Evolutionary conservation across 2,113 vertebrate genomes (phyloP).

Genomic region (Cyanocitta stelleri): DNA sequence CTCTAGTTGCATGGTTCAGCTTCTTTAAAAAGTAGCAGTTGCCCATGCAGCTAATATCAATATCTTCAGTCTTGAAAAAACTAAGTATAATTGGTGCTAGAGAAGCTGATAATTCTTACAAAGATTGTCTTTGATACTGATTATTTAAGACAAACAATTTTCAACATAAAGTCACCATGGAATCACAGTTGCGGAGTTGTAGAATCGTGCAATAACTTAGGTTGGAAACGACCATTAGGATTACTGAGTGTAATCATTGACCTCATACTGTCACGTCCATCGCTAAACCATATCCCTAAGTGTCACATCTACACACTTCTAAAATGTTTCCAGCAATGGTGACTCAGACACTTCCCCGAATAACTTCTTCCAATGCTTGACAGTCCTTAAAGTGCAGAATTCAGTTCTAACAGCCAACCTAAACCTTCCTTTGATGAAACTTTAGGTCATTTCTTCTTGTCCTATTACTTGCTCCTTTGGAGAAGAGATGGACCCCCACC

Average conservation of each 20-base stretch:
- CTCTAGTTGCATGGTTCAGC: not conserved
- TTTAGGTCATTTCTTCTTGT: not conserved
- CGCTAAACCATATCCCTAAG: not conserved
- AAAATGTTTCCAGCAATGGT: not conserved
- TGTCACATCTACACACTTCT: not conserved
- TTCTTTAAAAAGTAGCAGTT: not conserved
- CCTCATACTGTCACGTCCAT: not conserved
- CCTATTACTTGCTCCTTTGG: not conserved
- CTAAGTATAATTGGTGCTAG: not conserved
- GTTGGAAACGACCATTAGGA: not conserved
- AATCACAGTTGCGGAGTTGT: not conserved
- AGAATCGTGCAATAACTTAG: not conserved
- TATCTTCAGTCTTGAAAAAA: not conserved
- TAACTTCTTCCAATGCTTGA: not conserved
- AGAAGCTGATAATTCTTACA: not conserved
- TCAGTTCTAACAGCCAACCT: not conserved
- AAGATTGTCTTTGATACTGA: not conserved
- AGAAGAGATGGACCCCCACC: not conserved
- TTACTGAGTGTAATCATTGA: not conserved
- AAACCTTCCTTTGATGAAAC: not conserved
- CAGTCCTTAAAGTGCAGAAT: not conserved
- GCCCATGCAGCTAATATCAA: not conserved
- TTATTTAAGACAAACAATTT: not conserved
- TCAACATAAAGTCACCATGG: not conserved
- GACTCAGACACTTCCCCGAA: not conserved